phyloP scores from a whole-genome alignment of 92 coral and sea anemone genomes.

The Heliopora coerulea region DNA sequence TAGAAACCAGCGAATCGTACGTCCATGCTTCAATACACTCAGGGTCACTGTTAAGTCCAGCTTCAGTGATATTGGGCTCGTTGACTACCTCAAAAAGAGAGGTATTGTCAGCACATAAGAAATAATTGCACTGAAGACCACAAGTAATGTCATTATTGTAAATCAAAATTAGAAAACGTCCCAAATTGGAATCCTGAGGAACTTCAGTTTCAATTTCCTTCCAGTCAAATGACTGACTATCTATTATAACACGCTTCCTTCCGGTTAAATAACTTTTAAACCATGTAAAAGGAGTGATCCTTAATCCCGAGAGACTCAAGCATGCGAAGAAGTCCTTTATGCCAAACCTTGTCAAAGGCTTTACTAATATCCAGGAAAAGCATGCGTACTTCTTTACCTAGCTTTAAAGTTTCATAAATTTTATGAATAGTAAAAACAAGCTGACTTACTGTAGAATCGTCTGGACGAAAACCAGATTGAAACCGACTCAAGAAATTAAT shows the following conservation, averaged over 20 bases:
- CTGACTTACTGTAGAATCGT: no score
- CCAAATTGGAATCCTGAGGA: conserved; percentile 19
- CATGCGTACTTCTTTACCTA: conserved; percentile 54
- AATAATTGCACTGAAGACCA: no score
- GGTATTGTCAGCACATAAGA: no score
- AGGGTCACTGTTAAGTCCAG: neutral
- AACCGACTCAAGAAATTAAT: conserved; percentile 39
- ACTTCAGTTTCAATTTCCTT: neutral
- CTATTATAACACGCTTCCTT: no score
- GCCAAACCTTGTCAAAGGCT: conserved; percentile 58
- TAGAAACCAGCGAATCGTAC: neutral
- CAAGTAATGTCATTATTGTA: no score
- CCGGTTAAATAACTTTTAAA: no score
- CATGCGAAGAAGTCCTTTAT: conserved; percentile 42
- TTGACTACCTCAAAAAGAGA: no score
- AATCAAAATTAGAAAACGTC: conserved; percentile 25
- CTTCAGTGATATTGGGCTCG: neutral
- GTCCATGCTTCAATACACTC: neutral
- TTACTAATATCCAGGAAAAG: no score
- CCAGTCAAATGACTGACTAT: neutral
- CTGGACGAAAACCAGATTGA: conserved; percentile 53
- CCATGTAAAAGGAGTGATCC: no score
- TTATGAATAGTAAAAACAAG: no score
- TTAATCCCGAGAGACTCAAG: conserved; percentile 37
- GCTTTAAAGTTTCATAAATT: conserved; percentile 42